Conservation (phyloP, 1,140 invertebrate genomes). For the Glomeris maerens region DNA sequence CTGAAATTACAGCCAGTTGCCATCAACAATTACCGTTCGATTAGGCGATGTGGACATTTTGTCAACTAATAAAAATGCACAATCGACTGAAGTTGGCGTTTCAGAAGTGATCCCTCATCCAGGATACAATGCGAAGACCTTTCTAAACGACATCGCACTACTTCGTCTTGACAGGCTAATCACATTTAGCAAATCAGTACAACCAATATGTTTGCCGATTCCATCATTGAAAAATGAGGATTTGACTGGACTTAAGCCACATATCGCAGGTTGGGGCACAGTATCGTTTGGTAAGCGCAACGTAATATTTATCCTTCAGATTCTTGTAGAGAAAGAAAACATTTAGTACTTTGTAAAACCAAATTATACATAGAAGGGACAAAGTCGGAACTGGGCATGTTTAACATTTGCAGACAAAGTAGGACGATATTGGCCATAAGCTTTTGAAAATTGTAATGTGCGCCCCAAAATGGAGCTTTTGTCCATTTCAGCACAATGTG, state of each 20-base stretch:
- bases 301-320: not conserved
- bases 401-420: no score
- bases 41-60: conserved; percentile 7
- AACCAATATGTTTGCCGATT: conserved; percentile 5
- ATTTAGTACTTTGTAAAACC: not conserved
- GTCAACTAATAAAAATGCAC: not conserved
- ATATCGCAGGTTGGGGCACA: conserved; percentile 6
- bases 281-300: conserved; percentile 2
- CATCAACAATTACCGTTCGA: not conserved
- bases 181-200: conserved; percentile 23
- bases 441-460: not conserved
- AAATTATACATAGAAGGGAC: no score
- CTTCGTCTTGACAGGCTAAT: conserved; percentile 38
- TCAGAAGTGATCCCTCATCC: conserved; percentile 35
- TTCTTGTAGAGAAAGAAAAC: no score
- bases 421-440: no score
- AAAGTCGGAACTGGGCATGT: no score
- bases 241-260: not conserved
- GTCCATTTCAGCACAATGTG: not conserved
- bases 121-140: conserved; percentile 40
- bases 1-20: not conserved
- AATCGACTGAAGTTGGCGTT: conserved; percentile 30
- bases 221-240: conserved; percentile 6
- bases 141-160: conserved; percentile 50
- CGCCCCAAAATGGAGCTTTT: not conserved